Evolutionary conservation across 53 echinoderm and acorn worm genomes (phyloP).

Genomic region (Temnopleurus reevesii): DNA sequence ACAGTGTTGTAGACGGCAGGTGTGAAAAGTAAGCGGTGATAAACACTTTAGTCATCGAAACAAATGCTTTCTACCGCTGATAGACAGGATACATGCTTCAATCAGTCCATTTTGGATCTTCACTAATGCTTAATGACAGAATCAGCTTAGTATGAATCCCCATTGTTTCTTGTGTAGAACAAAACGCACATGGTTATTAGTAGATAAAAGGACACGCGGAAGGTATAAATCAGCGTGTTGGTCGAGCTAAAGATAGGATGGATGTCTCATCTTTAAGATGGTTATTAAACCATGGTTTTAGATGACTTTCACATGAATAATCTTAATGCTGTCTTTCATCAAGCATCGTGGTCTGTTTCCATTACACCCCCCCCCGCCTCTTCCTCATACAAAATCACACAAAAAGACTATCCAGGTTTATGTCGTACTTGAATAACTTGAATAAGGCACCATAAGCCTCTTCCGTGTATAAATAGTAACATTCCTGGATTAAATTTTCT

Average conservation of each 20-base stretch:
- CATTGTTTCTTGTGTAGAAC: background rate
- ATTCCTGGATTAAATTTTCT: too few relatives aligned
- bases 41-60: constrained; percentile 13
- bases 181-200: background rate
- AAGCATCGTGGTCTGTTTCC: too few relatives aligned
- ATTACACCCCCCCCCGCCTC: too few relatives aligned
- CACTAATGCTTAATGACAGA: background rate
- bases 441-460: too few relatives aligned
- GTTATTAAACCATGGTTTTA: too few relatives aligned
- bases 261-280: background rate
- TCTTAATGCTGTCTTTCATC: too few relatives aligned
- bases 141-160: background rate
- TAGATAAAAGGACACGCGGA: background rate
- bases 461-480: too few relatives aligned
- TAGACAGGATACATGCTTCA: background rate
- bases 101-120: background rate
- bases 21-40: background rate
- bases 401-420: too few relatives aligned
- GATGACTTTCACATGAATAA: too few relatives aligned
- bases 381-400: too few relatives aligned
- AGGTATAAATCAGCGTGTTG: background rate
- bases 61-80: background rate
- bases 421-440: too few relatives aligned
- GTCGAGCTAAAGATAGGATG: background rate
- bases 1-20: background rate